These are phyloP conservation scores for Phainopepla nitens DNA, from an alignment of 2,113 vertebrate species.

Conservation along the genomic window DNA sequence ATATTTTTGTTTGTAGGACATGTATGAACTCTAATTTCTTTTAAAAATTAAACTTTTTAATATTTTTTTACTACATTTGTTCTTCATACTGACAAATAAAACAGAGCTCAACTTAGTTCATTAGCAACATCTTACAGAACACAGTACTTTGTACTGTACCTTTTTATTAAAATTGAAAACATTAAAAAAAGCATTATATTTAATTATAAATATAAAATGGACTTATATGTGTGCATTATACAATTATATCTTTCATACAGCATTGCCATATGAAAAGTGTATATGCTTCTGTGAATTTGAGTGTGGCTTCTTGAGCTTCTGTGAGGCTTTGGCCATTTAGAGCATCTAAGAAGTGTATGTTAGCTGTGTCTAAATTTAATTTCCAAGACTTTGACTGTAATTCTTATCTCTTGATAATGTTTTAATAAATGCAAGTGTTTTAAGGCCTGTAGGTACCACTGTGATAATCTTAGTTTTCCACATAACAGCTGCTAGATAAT, in stretches of 20 bases:
- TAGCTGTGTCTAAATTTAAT: background rate
- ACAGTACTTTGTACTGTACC: background rate
- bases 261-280: background rate
- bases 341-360: background rate
- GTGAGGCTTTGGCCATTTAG: background rate
- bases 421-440: constrained; percentile 36
- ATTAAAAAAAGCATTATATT: background rate
- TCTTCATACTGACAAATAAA: background rate
- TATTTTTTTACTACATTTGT: background rate
- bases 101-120: background rate
- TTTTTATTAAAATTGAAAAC: background rate
- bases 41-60: background rate
- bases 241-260: background rate
- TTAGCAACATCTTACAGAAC: background rate
- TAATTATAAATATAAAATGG: background rate
- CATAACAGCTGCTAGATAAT: background rate
- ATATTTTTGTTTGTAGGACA: background rate
- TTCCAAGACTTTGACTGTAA: background rate
- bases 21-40: background rate
- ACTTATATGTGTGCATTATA: background rate
- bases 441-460: background rate
- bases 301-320: background rate
- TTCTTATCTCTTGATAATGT: background rate
- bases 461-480: background rate
- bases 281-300: background rate